Conservation (phyloP, 2,888 invertebrate genomes). For the Stenchaetothrips biformis region DNA sequence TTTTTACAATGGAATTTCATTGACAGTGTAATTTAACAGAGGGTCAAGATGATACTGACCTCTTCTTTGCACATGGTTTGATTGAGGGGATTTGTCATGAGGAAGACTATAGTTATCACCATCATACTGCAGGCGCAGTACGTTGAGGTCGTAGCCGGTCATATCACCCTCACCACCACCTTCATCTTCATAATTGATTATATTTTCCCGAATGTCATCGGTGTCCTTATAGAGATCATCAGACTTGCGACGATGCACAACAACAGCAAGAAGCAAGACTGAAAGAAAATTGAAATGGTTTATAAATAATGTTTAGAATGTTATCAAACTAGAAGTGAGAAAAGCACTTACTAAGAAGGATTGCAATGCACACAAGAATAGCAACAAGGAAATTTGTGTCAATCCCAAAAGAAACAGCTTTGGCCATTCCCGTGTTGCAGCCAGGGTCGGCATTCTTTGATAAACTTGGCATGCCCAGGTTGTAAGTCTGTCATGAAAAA, state of each 20-base stretch:
- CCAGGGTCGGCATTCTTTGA: constrained; percentile 65
- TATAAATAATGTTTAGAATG: neutral
- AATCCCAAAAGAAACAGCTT: constrained; percentile 75
- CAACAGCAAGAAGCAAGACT: constrained; percentile 81
- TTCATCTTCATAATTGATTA: constrained; percentile 96
- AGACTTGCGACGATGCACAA: constrained; percentile 80
- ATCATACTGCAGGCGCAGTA: constrained; percentile 64
- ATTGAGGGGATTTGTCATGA: constrained; percentile 37
- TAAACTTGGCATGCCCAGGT: constrained; percentile 76
- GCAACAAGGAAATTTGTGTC: constrained; percentile 84
- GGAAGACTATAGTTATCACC: constrained; percentile 42
- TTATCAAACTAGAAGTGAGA: neutral
- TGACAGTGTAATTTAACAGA: neutral
- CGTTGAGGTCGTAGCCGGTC: constrained; percentile 83
- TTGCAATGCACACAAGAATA: constrained; percentile 80
- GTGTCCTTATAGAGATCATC: constrained; percentile 86
- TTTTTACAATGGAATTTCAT: neutral
- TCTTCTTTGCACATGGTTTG: constrained; percentile 42
- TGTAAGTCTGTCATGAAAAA: constrained; percentile 64
- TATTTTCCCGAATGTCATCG: constrained; percentile 94
- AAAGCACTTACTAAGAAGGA: constrained; percentile 67
- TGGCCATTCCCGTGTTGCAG: constrained; percentile 67
- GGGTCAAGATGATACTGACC: neutral
- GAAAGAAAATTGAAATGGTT: constrained; percentile 42
- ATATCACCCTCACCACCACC: constrained; percentile 96